Conservation (phyloP, 2,113 vertebrate genomes). For the Halcyon senegalensis region DNA sequence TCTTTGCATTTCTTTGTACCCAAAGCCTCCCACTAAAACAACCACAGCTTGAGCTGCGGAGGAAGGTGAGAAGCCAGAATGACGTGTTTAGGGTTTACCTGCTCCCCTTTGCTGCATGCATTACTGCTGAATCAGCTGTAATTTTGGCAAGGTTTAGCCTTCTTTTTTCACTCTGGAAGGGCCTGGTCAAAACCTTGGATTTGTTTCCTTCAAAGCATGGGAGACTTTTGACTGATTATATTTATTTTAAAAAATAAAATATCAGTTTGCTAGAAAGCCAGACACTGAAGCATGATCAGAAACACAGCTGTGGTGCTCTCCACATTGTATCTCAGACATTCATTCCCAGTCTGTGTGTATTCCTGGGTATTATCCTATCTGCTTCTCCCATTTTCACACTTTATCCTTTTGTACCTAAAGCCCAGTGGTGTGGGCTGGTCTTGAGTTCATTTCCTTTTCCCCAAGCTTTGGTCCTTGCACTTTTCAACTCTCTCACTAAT, state of each 20-base stretch:
- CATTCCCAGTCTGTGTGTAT: fast-evolving
- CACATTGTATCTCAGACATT: not conserved
- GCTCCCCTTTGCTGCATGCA: not conserved
- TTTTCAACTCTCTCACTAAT: not conserved
- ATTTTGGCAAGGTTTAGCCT: not conserved
- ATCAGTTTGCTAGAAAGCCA: not conserved
- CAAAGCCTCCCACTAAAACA: not conserved
- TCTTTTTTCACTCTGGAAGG: not conserved
- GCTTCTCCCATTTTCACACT: not conserved
- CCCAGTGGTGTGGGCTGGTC: not conserved
- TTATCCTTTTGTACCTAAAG: not conserved
- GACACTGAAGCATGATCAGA: not conserved
- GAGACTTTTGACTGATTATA: not conserved
- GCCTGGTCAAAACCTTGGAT: not conserved
- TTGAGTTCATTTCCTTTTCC: not conserved
- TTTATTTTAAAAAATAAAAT: not conserved
- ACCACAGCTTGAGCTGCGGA: not conserved
- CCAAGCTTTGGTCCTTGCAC: not conserved
- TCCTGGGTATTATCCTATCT: not conserved
- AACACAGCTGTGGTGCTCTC: not conserved
- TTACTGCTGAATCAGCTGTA: not conserved
- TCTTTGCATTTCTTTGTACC: slow-evolving; percentile 54
- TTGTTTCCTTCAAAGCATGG: not conserved
- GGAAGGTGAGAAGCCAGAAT: slow-evolving; percentile 37
- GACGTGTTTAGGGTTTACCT: not conserved